Evolutionary conservation across 2,113 vertebrate species (phyloP), one percentile per base, ranked within the genome.

Genomic region (Barbus barbus): DNA sequence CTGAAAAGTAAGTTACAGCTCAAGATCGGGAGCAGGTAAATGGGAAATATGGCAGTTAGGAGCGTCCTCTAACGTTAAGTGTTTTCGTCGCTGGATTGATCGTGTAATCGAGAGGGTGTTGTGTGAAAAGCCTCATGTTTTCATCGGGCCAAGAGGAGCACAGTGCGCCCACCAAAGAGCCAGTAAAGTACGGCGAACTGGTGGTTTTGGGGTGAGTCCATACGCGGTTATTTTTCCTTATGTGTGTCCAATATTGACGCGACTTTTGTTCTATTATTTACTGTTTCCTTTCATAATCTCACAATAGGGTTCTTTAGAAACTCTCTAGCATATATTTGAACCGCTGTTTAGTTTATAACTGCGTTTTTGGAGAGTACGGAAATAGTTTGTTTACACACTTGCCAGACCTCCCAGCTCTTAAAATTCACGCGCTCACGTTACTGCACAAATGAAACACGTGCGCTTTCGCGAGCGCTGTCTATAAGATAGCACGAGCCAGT

Each of bases 181-280:
- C 96, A 20, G 94, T 97, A 83, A 97, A 97, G 90, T 98, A 97
- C 92, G 97, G 97, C 83, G 97, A 98, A 91, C 94, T 98, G 90
- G 95, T 98, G 89, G 97, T 98, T 6, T 90, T 98, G 88, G 97
- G 97, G 97, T 98, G 89, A 98, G 97, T 95, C 28, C 2, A 65
- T 65, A n/a, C 24, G 13, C 28, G 31, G 61, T 9, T 48, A 31
- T 51, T 31, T 31, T 73, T 3, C 36, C 60, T 63, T 31, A 3
- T 51, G 20, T 51, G 13, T 61, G 26, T 61, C 26, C 22, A 63
- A 78, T 24, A 38, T 78, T 78, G 18, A 61, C 22, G 2, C 56
- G n/a, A 28, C 75, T 24, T 79, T 28, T 16, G 0, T 44, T 79
- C 8, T 20, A 38, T 63, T 63, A 63, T 26, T 18, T 5, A n/a